phyloP scores from a whole-genome alignment of 2,888 invertebrate species.

The Parasteatoda lunata region DNA sequence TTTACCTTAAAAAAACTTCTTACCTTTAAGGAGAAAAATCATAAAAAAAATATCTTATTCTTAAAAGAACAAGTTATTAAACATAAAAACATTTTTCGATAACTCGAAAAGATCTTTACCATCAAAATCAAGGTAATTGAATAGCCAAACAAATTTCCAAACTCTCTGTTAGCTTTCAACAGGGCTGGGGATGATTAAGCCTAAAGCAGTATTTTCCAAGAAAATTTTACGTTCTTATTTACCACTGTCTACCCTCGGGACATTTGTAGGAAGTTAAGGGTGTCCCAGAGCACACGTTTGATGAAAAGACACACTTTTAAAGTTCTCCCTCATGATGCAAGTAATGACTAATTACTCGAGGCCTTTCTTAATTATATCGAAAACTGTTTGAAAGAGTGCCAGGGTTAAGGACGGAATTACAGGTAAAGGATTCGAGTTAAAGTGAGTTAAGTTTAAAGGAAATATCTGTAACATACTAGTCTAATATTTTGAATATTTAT shows the following conservation, averaged over 20 bases:
- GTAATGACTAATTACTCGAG: slow-evolving; percentile 62
- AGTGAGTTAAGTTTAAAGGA: too few relatives aligned
- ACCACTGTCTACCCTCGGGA: background rate
- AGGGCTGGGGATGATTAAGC: slow-evolving; percentile 4
- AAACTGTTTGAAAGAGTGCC: slow-evolving; percentile 26
- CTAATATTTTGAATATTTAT: too few relatives aligned
- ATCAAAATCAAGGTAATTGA: slow-evolving; percentile 53
- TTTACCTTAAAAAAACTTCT: too few relatives aligned
- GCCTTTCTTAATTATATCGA: slow-evolving; percentile 51
- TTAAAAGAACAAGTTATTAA: too few relatives aligned
- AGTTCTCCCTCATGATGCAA: slow-evolving; percentile 38
- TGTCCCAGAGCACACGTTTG: slow-evolving; percentile 51
- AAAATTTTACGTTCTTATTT: slow-evolving; percentile 27
- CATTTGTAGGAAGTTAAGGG: slow-evolving; percentile 28
- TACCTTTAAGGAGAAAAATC: too few relatives aligned
- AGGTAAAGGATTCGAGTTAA: too few relatives aligned
- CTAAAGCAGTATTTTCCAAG: slow-evolving; percentile 35
- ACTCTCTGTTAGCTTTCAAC: slow-evolving; percentile 54
- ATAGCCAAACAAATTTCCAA: slow-evolving; percentile 40
- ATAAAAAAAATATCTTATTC: too few relatives aligned
- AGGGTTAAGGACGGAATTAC: slow-evolving; percentile 21
- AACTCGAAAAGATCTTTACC: background rate
- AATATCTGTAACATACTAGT: too few relatives aligned
- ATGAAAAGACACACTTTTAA: slow-evolving; percentile 46
- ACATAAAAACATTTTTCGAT: too few relatives aligned